These are phyloP conservation scores for Mnemiopsis leidyi DNA, from an alignment of 37 sponge, comb jelly and placozoan species.

Conservation along the genomic window DNA sequence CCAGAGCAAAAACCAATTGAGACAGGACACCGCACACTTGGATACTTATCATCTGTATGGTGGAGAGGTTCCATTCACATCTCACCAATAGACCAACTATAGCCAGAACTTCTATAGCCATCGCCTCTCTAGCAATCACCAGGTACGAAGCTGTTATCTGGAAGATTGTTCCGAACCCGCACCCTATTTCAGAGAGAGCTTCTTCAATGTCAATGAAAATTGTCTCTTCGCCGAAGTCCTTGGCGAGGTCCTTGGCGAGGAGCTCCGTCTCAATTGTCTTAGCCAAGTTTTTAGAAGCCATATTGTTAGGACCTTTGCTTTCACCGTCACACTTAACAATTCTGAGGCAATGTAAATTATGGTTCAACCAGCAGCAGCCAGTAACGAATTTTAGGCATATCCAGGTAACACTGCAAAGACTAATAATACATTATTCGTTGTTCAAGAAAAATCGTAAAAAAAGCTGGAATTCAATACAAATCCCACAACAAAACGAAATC, in stretches of 20 bases:
- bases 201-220: conserved; percentile 14
- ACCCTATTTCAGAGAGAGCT: not conserved
- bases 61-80: conserved; percentile 32
- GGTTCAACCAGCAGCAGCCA: too few species aligned
- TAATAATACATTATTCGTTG: too few species aligned
- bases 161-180: not conserved
- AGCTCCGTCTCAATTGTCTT: too few species aligned
- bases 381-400: too few species aligned
- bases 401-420: too few species aligned
- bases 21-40: not conserved
- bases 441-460: too few species aligned
- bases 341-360: too few species aligned
- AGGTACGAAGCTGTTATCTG: not conserved
- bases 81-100: not conserved
- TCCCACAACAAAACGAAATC: too few species aligned
- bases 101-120: not conserved
- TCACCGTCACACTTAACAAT: conserved; percentile 47
- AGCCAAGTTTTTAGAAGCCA: too few species aligned
- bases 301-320: not conserved
- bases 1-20: not conserved
- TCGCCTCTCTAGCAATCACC: not conserved
- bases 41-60: not conserved
- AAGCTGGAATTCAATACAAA: too few species aligned
- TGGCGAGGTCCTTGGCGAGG: too few species aligned
- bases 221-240: too few species aligned